Percentiles rank a stretch among this genome's conserved stretches.
Conservation (phyloP, 2,888 invertebrate species). For the Andricus curvator region DNA sequence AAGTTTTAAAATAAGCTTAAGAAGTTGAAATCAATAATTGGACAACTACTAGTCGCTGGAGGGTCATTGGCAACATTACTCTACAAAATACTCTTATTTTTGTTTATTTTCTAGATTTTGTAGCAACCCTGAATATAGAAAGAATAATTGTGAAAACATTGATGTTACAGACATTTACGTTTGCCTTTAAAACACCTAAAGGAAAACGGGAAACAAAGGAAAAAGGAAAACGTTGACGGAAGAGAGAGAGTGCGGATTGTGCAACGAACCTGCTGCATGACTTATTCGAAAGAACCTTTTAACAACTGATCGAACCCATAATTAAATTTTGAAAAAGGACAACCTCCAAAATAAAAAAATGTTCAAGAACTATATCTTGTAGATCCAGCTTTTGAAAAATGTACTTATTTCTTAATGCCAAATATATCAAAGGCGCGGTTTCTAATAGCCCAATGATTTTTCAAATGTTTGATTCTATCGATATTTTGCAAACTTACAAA, state of each 20-base stretch:
- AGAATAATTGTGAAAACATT: neutral
- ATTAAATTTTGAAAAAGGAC: constrained; percentile 7
- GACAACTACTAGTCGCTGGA: too few relatives aligned
- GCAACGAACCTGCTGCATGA: constrained; percentile 42
- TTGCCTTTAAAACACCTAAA: constrained; percentile 20
- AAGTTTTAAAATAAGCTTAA: too few relatives aligned
- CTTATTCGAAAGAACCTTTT: constrained; percentile 39
- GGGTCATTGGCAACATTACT: too few relatives aligned
- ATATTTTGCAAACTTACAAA: neutral
- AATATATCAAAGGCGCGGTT: constrained; percentile 48
- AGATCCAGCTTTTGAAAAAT: constrained; percentile 49
- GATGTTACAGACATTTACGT: neutral
- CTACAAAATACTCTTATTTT: too few relatives aligned
- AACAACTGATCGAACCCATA: neutral
- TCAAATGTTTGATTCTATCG: too few relatives aligned
- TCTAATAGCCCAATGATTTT: constrained; percentile 32
- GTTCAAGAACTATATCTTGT: constrained; percentile 45
- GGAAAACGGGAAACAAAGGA: neutral
- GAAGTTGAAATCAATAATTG: too few relatives aligned
- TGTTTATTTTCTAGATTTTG: too few relatives aligned
- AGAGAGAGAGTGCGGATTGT: constrained; percentile 39
- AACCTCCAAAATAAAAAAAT: neutral
- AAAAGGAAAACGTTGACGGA: constrained; percentile 28
- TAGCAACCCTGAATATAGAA: neutral
- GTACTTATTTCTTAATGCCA: constrained; percentile 37